A percentile compares a stretch with the other conserved stretches of the same genome.
These are phyloP conservation scores for Phataginus tricuspis DNA, from an alignment of 2,797 vertebrate species.

Conservation along the genomic window DNA sequence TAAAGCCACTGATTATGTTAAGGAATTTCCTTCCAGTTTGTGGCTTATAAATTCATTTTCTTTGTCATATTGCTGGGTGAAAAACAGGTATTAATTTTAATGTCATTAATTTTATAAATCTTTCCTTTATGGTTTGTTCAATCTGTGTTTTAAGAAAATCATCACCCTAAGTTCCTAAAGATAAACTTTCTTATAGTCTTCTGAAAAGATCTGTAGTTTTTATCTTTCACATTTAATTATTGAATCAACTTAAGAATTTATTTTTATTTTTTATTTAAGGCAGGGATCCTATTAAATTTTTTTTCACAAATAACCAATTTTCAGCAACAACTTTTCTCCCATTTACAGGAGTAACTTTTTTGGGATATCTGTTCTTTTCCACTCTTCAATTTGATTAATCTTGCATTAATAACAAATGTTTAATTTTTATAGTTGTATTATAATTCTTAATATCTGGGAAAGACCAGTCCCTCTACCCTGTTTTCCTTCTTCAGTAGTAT, in stretches of 20 bases:
- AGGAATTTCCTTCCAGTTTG: not conserved
- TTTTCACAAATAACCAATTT: not conserved
- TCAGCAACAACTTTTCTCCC: not conserved
- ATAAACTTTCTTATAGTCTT: not conserved
- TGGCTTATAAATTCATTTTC: slow-evolving; percentile 3
- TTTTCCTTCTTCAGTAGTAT: not conserved
- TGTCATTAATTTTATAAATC: not conserved
- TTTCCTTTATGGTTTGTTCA: not conserved
- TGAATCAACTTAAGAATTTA: not conserved
- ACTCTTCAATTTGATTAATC: not conserved
- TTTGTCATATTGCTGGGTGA: not conserved
- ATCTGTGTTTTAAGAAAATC: not conserved
- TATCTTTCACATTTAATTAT: slow-evolving; percentile 25
- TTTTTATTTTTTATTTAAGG: slow-evolving; percentile 13
- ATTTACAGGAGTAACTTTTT: not conserved
- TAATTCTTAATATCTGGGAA: not conserved
- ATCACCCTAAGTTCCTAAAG: not conserved
- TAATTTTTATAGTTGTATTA: not conserved
- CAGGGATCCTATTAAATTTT: not conserved
- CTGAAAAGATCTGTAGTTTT: not conserved
- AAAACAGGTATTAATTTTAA: not conserved
- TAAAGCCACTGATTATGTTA: not conserved
- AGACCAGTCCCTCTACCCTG: not conserved
- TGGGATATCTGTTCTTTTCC: not conserved
- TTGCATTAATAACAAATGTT: not conserved